Conservation (phyloP, 2,888 invertebrate genomes). For the Tupiocoris notatus region DNA sequence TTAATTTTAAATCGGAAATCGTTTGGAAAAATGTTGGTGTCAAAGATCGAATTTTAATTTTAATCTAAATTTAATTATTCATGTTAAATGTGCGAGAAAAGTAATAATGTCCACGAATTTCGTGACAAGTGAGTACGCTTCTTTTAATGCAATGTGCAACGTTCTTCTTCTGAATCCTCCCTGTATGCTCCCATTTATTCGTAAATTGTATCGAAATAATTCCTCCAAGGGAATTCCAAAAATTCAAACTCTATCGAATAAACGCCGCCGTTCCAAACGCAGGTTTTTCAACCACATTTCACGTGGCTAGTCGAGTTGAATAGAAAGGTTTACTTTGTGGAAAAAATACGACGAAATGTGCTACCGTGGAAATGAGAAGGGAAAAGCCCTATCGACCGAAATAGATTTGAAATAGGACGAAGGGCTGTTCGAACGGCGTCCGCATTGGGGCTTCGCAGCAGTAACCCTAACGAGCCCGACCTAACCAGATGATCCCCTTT, state of each 20-base stretch:
- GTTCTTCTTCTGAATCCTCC: too few species aligned
- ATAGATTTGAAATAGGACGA: neutral
- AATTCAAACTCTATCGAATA: too few species aligned
- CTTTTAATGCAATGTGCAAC: neutral
- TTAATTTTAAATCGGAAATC: too few species aligned
- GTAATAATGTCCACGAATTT: too few species aligned
- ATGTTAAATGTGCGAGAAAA: too few species aligned
- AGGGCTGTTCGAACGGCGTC: neutral
- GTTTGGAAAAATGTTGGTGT: too few species aligned
- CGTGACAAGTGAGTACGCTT: too few species aligned
- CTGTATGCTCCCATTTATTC: too few species aligned
- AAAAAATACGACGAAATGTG: neutral
- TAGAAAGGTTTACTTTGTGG: neutral
- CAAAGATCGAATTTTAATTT: too few species aligned
- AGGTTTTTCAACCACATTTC: neutral
- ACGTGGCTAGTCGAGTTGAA: neutral
- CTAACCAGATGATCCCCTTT: slow-evolving; percentile 27
- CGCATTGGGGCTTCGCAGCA: slow-evolving; percentile 24
- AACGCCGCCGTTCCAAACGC: neutral
- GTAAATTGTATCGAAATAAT: neutral
- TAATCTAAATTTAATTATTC: too few species aligned
- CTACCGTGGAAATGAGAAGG: neutral
- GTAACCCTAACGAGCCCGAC: slow-evolving; percentile 19
- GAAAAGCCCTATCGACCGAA: neutral
- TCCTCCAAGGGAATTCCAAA: too few species aligned